Percentiles rank a stretch among this genome's conserved stretches.
phyloP scores from a whole-genome alignment of 2,888 invertebrate species.

The Amphipyra tragopoginis region DNA sequence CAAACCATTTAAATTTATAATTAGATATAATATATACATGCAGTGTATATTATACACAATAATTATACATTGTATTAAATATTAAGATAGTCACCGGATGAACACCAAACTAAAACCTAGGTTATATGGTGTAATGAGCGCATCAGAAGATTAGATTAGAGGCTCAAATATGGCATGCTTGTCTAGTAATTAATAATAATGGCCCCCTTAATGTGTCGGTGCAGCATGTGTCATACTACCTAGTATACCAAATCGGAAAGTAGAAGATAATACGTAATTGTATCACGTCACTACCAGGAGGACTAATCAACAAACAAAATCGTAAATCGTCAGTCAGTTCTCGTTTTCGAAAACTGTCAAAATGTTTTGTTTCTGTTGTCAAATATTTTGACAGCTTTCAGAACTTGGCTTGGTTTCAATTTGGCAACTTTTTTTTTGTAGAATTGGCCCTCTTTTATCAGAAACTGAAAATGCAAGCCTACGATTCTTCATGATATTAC shows the following conservation, averaged over 20 bases:
- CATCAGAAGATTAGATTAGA: conserved; percentile 37
- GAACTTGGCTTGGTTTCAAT: too few relatives aligned
- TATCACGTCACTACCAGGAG: background rate
- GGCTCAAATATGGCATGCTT: conserved; percentile 12
- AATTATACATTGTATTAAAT: background rate
- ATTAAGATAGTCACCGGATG: conserved; percentile 37
- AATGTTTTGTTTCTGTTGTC: too few relatives aligned
- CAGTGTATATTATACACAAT: conserved; percentile 6
- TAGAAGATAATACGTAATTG: background rate
- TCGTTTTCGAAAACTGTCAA: too few relatives aligned
- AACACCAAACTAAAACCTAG: conserved; percentile 23
- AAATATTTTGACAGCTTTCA: too few relatives aligned
- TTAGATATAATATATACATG: conserved; percentile 2
- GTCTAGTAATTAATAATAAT: conserved; percentile 32
- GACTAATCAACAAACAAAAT: too few relatives aligned
- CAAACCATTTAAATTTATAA: conserved; percentile 33
- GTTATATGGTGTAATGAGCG: conserved; percentile 26
- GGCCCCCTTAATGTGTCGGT: conserved; percentile 11
- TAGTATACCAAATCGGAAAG: background rate
- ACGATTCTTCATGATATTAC: too few relatives aligned
- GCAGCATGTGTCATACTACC: conserved; percentile 14
- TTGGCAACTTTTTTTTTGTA: too few relatives aligned
- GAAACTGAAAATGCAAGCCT: too few relatives aligned
- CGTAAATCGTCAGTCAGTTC: too few relatives aligned
- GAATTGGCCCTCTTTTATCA: too few relatives aligned